Evolutionary conservation across 2,797 vertebrate species (phyloP).

Genomic region (Amphiprion clarkii): DNA sequence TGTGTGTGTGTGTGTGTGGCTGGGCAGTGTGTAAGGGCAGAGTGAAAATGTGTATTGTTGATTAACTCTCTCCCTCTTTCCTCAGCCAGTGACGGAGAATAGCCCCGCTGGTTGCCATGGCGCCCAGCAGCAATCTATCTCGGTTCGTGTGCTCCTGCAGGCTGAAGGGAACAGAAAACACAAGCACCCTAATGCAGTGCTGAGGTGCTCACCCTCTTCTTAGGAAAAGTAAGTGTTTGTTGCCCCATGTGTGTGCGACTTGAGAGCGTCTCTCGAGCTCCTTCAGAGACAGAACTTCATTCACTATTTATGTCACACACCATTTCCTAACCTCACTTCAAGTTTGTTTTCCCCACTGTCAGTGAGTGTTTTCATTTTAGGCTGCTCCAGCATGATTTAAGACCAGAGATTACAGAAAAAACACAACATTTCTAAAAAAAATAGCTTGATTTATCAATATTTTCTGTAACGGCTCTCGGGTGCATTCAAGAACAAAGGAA

Average conservation of each 20-base stretch:
- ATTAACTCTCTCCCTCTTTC: conserved; percentile 57
- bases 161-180: conserved; percentile 57
- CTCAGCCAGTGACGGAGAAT: conserved; percentile 58
- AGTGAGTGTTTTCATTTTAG: conserved; percentile 34
- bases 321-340: conserved; percentile 49
- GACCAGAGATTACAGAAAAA: conserved; percentile 3
- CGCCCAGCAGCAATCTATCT: conserved; percentile 69
- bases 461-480: not conserved
- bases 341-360: conserved; percentile 34
- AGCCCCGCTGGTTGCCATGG: conserved; percentile 76
- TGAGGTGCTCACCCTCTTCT: conserved; percentile 52
- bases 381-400: conserved; percentile 12
- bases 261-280: conserved; percentile 35
- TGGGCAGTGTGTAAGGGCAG: conserved; percentile 30
- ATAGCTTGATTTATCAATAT: not conserved
- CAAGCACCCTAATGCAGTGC: conserved; percentile 32
- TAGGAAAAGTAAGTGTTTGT: conserved; percentile 65
- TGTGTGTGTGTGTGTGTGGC: conserved; percentile 1
- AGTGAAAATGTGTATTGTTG: conserved; percentile 60
- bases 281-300: conserved; percentile 51
- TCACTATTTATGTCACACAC: conserved; percentile 59
- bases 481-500: not conserved
- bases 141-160: conserved; percentile 51
- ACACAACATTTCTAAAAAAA: not conserved
- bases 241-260: conserved; percentile 15